phyloP scores from a whole-genome alignment of 2,888 invertebrate genomes.

The Perizoma affinitatum region DNA sequence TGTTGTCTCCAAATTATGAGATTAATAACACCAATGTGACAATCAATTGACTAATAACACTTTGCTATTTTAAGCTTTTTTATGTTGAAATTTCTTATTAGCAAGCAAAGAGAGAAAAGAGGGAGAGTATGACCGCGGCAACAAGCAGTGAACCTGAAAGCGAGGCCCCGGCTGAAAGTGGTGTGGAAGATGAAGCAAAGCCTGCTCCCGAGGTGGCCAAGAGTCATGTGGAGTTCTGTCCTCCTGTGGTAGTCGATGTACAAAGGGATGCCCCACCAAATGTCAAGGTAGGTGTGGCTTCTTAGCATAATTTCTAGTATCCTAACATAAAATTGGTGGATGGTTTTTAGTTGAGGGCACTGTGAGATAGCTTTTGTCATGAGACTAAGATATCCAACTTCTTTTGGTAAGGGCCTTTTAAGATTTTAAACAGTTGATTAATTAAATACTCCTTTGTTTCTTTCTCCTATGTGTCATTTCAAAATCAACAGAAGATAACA shows the following conservation, averaged over 20 bases:
- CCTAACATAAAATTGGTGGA: not conserved
- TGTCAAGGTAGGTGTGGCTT: slow-evolving; percentile 64
- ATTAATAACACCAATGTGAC: too few species aligned
- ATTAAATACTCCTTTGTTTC: too few species aligned
- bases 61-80: not conserved
- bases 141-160: slow-evolving; percentile 77
- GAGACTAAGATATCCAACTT: slow-evolving; percentile 1
- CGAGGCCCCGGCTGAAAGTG: slow-evolving; percentile 75
- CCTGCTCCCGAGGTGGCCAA: slow-evolving; percentile 53
- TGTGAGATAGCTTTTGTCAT: too few species aligned
- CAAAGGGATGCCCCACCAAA: slow-evolving; percentile 78
- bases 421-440: too few species aligned
- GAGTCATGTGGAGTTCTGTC: slow-evolving; percentile 87
- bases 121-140: slow-evolving; percentile 59
- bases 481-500: too few species aligned
- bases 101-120: slow-evolving; percentile 79
- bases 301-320: not conserved
- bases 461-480: too few species aligned
- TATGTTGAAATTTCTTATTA: slow-evolving; percentile 38
- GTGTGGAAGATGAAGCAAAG: slow-evolving; percentile 75
- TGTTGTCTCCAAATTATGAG: too few species aligned
- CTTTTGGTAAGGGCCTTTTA: too few species aligned
- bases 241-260: slow-evolving; percentile 86
- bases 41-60: too few species aligned
- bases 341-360: too few species aligned